A percentile compares a stretch with the other conserved stretches of the same genome.
These are phyloP conservation scores for Nothocercus julius DNA, from an alignment of 2,113 vertebrate genomes.

Conservation along the genomic window DNA sequence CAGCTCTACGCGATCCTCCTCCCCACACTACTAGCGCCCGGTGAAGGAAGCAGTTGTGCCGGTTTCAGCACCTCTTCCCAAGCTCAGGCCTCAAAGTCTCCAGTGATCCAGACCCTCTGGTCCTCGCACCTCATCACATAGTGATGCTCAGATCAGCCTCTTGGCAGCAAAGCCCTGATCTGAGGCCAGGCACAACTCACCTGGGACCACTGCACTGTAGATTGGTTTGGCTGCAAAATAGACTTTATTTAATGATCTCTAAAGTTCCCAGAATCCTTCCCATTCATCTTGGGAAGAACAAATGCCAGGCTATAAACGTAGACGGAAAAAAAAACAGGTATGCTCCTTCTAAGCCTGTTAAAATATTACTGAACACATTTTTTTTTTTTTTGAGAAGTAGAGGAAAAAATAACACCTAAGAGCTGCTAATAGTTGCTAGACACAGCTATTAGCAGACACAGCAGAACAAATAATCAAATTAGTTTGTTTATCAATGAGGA, in stretches of 20 bases:
- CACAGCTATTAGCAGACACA: constrained; percentile 47
- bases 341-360: not conserved
- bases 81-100: not conserved
- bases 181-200: not conserved
- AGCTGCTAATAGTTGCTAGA: constrained; percentile 59
- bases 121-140: not conserved
- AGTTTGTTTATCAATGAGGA: constrained; percentile 61
- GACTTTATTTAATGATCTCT: not conserved
- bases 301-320: constrained; percentile 27
- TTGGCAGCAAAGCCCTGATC: not conserved
- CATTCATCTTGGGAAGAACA: not conserved
- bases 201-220: not conserved
- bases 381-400: constrained; percentile 38
- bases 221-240: not conserved
- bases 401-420: constrained; percentile 50
- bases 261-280: not conserved
- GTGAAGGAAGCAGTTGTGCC: not conserved
- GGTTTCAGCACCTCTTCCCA: not conserved
- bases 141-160: fast-evolving
- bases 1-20: no score
- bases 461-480: constrained; percentile 65
- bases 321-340: constrained; percentile 12
- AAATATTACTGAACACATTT: not conserved
- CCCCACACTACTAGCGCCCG: no score
- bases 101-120: not conserved